phyloP scores from a whole-genome alignment of 2,113 vertebrate genomes.

The Apeltes quadracus region DNA sequence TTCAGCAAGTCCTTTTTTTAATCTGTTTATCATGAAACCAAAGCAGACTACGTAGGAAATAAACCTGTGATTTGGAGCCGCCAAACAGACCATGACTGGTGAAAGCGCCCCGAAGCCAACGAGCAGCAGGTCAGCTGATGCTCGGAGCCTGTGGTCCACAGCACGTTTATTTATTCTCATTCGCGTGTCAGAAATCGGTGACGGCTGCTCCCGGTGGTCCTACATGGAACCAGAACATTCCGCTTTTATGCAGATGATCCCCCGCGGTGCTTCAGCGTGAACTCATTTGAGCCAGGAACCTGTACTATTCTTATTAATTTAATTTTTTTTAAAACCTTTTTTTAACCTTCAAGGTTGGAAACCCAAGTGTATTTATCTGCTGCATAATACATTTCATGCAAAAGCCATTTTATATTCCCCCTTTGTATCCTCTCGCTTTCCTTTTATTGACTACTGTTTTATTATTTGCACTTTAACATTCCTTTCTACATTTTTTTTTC shows the following conservation, averaged over 20 bases:
- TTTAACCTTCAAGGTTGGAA: background rate
- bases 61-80: background rate
- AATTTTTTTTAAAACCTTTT: no score
- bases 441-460: conserved; percentile 28
- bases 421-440: background rate
- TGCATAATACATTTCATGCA: background rate
- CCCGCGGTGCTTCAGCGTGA: background rate
- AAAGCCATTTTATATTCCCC: conserved; percentile 3
- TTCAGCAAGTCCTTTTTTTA: background rate
- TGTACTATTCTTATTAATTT: no score
- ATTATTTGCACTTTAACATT: background rate
- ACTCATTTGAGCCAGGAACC: background rate
- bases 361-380: background rate
- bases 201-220: background rate
- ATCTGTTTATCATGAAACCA: background rate
- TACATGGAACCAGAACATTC: background rate
- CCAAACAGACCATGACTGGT: no score
- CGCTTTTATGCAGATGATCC: background rate
- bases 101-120: background rate
- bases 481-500: conserved; percentile 6
- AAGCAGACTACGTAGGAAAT: background rate
- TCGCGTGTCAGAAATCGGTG: background rate
- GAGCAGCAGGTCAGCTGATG: background rate
- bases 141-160: background rate
- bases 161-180: background rate